Evolutionary conservation across 2,797 vertebrate genomes (phyloP).

Genomic region (Bothrops alternatus): DNA sequence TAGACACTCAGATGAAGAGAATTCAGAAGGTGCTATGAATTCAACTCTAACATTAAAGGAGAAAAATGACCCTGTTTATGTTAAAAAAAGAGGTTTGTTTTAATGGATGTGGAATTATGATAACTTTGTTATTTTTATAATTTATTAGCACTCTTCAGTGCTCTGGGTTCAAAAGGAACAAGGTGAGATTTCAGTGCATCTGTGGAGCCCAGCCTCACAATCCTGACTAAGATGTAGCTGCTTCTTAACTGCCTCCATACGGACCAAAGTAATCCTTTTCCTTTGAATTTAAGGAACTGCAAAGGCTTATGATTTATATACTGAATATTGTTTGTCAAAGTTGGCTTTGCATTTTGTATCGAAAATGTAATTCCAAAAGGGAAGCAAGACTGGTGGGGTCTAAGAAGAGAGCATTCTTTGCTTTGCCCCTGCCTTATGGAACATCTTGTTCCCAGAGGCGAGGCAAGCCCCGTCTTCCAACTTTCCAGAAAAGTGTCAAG

Average conservation of each 20-base stretch:
- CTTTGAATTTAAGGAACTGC: neutral
- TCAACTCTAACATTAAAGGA: conserved; percentile 78
- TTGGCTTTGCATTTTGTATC: neutral
- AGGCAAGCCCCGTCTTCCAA: no score
- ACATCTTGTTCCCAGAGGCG: no score
- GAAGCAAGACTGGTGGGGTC: neutral
- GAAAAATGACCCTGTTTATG: conserved; percentile 57
- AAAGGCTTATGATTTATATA: neutral
- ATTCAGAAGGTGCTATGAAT: conserved; percentile 63
- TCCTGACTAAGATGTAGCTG: neutral
- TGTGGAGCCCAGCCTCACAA: neutral
- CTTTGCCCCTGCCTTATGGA: no score
- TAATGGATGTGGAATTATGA: neutral
- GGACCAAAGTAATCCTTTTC: neutral
- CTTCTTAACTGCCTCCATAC: neutral
- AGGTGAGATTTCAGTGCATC: neutral
- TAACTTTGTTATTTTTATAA: neutral
- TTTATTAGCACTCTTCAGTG: neutral
- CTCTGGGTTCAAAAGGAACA: neutral
- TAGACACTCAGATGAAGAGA: conserved; percentile 69
- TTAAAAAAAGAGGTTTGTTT: conserved; percentile 18
- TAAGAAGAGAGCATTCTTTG: no score
- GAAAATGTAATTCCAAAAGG: neutral
- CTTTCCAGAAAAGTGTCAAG: no score
- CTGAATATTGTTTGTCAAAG: neutral